Percentiles rank a stretch among this genome's conserved stretches.
Evolutionary conservation across 2,888 invertebrate genomes (phyloP).

Genomic region (Nephrotoma guestfalica): DNA sequence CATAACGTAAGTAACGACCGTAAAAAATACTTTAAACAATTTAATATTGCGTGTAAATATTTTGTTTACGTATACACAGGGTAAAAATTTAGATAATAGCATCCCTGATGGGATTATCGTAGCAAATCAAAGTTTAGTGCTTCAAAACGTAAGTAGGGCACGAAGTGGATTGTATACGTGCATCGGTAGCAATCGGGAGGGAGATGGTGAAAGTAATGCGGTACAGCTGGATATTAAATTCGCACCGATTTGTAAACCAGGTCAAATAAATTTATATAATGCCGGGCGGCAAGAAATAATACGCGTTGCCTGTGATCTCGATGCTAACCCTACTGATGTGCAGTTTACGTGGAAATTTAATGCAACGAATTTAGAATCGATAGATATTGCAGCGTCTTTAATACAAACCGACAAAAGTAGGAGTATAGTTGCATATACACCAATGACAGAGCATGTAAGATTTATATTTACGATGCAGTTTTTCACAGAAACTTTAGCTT

Average conservation of each 20-base stretch:
- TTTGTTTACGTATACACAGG: slow-evolving; percentile 37
- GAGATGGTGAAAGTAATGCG: slow-evolving; percentile 75
- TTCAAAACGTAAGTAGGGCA: slow-evolving; percentile 65
- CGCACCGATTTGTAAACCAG: slow-evolving; percentile 54
- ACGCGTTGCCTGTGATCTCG: slow-evolving; percentile 54
- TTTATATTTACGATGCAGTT: slow-evolving; percentile 7
- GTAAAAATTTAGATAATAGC: slow-evolving; percentile 63
- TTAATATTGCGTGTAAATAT: not conserved
- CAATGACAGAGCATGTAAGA: slow-evolving; percentile 46
- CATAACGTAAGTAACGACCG: slow-evolving; percentile 46
- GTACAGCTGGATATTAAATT: slow-evolving; percentile 72
- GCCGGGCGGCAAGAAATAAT: slow-evolving; percentile 57
- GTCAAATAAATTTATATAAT: slow-evolving; percentile 52
- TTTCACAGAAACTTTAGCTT: too few species aligned
- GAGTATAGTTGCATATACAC: slow-evolving; percentile 52
- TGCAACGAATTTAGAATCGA: slow-evolving; percentile 48
- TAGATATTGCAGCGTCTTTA: slow-evolving; percentile 49
- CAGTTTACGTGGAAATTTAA: slow-evolving; percentile 64
- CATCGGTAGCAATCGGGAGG: slow-evolving; percentile 74
- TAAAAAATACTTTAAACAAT: not conserved
- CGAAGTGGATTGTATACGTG: slow-evolving; percentile 76
- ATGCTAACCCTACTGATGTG: slow-evolving; percentile 56
- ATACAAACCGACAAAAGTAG: slow-evolving; percentile 45
- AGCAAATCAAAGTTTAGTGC: slow-evolving; percentile 78
- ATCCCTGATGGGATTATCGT: slow-evolving; percentile 66